These are phyloP conservation scores for Falco concolor DNA, from an alignment of 2,797 vertebrate genomes.

Conservation along the genomic window DNA sequence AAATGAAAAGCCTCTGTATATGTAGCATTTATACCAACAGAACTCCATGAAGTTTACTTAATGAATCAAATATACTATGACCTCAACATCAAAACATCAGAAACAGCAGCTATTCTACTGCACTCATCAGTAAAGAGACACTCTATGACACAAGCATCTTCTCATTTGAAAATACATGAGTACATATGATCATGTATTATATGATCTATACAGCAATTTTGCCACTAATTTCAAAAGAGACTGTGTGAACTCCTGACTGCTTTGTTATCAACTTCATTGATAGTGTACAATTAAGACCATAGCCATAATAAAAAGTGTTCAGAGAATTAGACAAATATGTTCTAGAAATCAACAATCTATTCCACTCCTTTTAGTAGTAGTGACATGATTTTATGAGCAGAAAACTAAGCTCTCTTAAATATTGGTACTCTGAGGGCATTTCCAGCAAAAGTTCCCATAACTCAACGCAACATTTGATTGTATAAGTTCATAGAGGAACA, in stretches of 20 bases:
- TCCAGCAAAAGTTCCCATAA: not conserved
- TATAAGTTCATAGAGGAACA: not conserved
- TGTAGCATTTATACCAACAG: not conserved
- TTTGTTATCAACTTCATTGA: not conserved
- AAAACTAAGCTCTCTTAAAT: not conserved
- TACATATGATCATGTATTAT: not conserved
- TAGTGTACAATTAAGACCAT: not conserved
- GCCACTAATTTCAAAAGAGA: not conserved
- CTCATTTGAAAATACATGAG: not conserved
- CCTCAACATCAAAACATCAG: not conserved
- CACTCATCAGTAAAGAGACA: not conserved
- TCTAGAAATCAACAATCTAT: not conserved
- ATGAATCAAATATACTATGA: not conserved
- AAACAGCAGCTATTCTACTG: not conserved
- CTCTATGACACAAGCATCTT: not conserved
- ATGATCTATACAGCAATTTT: not conserved
- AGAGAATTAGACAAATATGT: not conserved
- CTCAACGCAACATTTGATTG: not conserved
- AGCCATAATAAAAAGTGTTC: not conserved
- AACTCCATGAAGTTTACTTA: not conserved
- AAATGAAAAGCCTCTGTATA: not conserved
- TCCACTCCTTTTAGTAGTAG: not conserved
- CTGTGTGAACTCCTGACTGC: not conserved
- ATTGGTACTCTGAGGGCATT: not conserved
- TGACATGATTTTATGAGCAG: not conserved